A percentile compares a stretch with the other conserved stretches of the same genome.
phyloP scores from a whole-genome alignment of 2,888 invertebrate species.

The Thelaira solivaga region DNA sequence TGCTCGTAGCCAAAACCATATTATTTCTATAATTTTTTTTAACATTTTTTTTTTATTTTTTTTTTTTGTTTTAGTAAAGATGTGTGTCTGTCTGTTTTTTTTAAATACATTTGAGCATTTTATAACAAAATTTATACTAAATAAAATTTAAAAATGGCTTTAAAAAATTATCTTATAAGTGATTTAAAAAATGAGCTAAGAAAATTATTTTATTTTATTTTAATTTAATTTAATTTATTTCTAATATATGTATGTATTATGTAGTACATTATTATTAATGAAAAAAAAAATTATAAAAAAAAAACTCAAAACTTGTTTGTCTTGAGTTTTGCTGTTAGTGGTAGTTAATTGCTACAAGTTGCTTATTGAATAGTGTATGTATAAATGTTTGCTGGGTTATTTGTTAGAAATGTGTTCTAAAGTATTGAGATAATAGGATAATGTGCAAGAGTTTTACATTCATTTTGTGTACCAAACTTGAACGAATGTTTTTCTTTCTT shows the following conservation, averaged over 20 bases:
- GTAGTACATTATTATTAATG: neutral
- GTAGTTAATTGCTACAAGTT: conserved; percentile 34
- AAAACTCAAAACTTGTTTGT: conserved; percentile 21
- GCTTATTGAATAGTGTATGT: conserved; percentile 34
- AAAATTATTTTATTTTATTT: conserved; percentile 36
- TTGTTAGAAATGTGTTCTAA: conserved; percentile 30
- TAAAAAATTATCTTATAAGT: conserved; percentile 53
- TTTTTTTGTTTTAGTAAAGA: conserved; percentile 43
- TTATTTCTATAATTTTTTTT: conserved; percentile 31
- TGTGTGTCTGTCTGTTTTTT: neutral
- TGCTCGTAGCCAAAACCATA: conserved; percentile 59
- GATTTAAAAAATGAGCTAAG: conserved; percentile 54
- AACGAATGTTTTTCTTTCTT: neutral
- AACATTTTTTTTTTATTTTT: conserved; percentile 25
- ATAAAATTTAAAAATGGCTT: conserved; percentile 59
- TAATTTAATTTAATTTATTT: conserved; percentile 31
- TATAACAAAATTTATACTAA: conserved; percentile 62
- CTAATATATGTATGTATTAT: conserved; percentile 23
- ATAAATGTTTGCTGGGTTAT: conserved; percentile 38
- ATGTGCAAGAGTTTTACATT: conserved; percentile 42
- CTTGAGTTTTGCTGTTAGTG: conserved; percentile 19
- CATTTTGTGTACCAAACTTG: conserved; percentile 1
- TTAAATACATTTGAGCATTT: conserved; percentile 58
- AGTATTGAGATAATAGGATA: conserved; percentile 22
- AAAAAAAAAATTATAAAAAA: neutral